phyloP scores from a whole-genome alignment of 2,797 vertebrate species.

The Phrynocephalus forsythii region DNA sequence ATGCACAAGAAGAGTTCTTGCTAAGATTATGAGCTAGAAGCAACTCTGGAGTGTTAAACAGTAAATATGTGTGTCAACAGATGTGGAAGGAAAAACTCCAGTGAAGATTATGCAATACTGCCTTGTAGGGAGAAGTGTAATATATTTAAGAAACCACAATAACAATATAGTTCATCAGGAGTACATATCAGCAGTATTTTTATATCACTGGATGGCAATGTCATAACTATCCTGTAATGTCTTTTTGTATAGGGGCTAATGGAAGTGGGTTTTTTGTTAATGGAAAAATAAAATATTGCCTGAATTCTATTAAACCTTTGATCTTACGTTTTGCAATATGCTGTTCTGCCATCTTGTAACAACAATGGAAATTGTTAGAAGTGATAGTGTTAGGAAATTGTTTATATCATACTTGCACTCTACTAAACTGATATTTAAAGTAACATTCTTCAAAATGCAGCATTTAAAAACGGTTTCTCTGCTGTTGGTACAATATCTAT shows the following conservation, averaged over 20 bases:
- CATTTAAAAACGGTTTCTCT: neutral
- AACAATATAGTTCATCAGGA: neutral
- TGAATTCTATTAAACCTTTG: neutral
- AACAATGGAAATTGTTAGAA: neutral
- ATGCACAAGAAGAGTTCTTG: neutral
- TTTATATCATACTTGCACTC: neutral
- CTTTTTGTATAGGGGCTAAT: neutral
- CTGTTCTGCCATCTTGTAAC: neutral
- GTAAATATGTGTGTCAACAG: neutral
- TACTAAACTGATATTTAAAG: neutral
- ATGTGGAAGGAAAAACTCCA: no score
- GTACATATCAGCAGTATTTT: neutral
- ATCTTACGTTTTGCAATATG: neutral
- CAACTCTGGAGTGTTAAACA: neutral
- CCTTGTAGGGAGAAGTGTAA: neutral
- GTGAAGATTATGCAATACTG: no score
- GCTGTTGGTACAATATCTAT: constrained; percentile 12
- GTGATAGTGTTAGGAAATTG: neutral
- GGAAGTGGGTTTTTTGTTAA: neutral
- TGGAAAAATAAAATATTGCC: constrained; percentile 7
- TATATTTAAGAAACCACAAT: neutral
- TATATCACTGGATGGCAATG: neutral
- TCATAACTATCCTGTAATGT: neutral
- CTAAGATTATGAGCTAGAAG: neutral
- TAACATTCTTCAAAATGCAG: neutral